Conservation (phyloP, 2,888 invertebrate genomes). For the Polydrusus pterygomalis region DNA sequence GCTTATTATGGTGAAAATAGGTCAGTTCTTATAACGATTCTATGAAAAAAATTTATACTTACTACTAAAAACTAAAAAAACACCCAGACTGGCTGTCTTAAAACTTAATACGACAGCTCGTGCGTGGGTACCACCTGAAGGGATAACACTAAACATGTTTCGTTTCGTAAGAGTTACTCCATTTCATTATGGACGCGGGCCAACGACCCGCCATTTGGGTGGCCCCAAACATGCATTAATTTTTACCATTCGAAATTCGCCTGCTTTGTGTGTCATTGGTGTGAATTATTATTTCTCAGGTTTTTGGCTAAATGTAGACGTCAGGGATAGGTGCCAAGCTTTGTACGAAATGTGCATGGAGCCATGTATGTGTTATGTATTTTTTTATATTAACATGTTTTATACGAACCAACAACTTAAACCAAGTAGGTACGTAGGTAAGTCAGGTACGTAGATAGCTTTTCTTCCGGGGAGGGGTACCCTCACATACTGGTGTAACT, state of each 20-base stretch:
- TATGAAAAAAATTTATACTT: too few species aligned
- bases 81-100: neutral
- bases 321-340: neutral
- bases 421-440: too few species aligned
- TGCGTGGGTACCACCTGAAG: constrained; percentile 27
- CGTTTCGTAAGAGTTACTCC: constrained; percentile 29
- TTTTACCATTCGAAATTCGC: constrained; percentile 34
- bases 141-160: constrained; percentile 25
- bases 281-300: neutral
- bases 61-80: neutral
- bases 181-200: constrained; percentile 23
- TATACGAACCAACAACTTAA: too few species aligned
- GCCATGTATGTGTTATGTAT: too few species aligned
- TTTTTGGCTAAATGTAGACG: neutral
- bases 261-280: constrained; percentile 3
- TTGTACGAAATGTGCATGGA: too few species aligned
- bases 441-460: too few species aligned
- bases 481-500: too few species aligned
- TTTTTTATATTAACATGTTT: too few species aligned
- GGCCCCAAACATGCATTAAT: constrained; percentile 20
- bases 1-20: too few species aligned
- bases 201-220: constrained; percentile 38
- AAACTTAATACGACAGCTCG: constrained; percentile 7
- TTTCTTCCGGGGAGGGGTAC: too few species aligned
- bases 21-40: too few species aligned